Base-by-base conservation (phyloP, 2,888 invertebrate species). In the Drosophila atripex region DNA sequence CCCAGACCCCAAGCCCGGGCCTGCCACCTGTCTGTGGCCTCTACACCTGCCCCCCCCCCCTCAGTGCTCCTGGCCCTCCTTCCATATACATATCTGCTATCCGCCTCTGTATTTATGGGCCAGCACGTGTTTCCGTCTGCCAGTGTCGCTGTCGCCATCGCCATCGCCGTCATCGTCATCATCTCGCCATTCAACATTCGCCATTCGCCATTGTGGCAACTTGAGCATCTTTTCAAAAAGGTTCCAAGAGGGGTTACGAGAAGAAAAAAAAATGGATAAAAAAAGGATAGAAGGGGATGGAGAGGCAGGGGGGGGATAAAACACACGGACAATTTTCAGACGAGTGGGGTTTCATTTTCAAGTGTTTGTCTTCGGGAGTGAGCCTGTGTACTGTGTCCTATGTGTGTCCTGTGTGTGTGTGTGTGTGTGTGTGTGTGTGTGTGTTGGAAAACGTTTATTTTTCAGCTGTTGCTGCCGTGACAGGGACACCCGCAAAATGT, bases 291-390 rank as follows among this genome's bases (percentile, higher is more conserved):
- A n/a, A 12, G 12, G 18, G 30, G 43, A 11, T 7, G 18, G 39
- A 25, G 45, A 35, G 32, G 8, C n/a, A n/a, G 12, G 14, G 5
- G 21, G 8, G 43, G 16, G n/a, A 16, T 12, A 57, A 71, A 32
- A 51, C 46, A 51, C 43, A 45, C 46, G 51, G 38, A 68, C 55
- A 58, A 59, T 14, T 66, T 65, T 43, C 30, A 21, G 51, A 70
- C 75, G 65, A 77, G 77, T 78, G 73, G 58, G 71, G 73, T 71
- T 72, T 83, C 73, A 59, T 65, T 68, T 79, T 79, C 73, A 71
- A 80, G 79, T 79, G 80, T 68, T 75, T 77, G 77, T 77, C 65
- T 70, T 66, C 53, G 9, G 28, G 28, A 28, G 28, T 28, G 39
- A 35, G 55, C 21, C 21, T 23, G 21, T 23, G 21, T 23, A 0